Conservation (phyloP, 2,113 vertebrate species). For the Hirundichthys speculiger region DNA sequence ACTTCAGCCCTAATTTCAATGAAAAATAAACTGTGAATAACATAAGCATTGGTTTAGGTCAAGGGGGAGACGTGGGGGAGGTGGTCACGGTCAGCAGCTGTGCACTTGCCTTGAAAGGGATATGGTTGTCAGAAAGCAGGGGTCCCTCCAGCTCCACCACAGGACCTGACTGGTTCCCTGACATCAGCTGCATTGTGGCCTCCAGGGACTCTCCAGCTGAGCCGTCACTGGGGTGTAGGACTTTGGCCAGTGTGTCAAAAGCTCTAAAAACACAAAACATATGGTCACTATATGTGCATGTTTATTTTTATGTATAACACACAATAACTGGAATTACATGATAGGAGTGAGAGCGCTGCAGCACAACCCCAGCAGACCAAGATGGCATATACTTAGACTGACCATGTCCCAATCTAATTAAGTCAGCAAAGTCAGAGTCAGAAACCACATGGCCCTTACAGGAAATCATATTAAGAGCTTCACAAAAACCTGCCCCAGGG, state of each 20-base stretch:
- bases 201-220: slow-evolving; percentile 83
- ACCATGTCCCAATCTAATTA: slow-evolving; percentile 41
- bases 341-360: slow-evolving; percentile 7
- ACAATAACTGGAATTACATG: background rate
- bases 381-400: too few species aligned
- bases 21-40: background rate
- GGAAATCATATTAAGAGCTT: slow-evolving; percentile 60
- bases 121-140: slow-evolving; percentile 91
- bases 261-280: slow-evolving; percentile 77
- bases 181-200: slow-evolving; percentile 82
- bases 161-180: slow-evolving; percentile 85
- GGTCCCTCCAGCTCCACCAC: slow-evolving; percentile 92
- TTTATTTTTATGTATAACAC: background rate
- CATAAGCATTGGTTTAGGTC: background rate
- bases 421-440: slow-evolving; percentile 31
- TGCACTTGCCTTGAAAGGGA: slow-evolving; percentile 91
- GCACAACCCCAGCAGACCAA: slow-evolving; percentile 1
- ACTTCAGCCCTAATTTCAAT: background rate
- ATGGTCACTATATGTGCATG: background rate
- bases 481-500: slow-evolving; percentile 18
- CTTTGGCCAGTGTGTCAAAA: slow-evolving; percentile 95
- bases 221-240: slow-evolving; percentile 87
- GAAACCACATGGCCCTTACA: slow-evolving; percentile 67
- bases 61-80: background rate
- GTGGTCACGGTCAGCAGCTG: background rate